Base-by-base conservation (phyloP, 2,797 vertebrate species). In the Discoglossus pictus region DNA sequence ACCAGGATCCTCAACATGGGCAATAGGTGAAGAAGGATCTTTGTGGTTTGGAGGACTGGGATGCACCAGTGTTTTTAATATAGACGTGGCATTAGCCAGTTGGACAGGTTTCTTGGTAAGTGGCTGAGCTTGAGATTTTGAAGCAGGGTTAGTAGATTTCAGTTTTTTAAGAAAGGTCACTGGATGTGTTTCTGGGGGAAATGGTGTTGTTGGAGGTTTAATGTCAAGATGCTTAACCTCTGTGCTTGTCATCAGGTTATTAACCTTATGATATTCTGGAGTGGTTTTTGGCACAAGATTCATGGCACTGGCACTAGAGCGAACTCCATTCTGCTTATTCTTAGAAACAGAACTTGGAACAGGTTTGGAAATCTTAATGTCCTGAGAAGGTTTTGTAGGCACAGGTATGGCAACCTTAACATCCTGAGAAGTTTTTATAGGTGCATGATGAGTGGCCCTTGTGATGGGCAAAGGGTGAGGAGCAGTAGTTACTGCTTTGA, bases 41-140 rank as follows among this genome's bases (percentile, higher is more conserved):
- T 6, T 21, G 15, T 25, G 65, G 15, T 0, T 82, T 75, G 68
- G 46, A 11, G 48, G 74, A 72, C 63, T 80, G 21, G 61, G 73
- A 27, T 39, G 1, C 0, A 16, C 36, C 4, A 73, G 1, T 47
- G 21, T 0, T 25, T 2, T 0, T 17, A n/a, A n/a, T n/a, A n/a
- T n/a, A n/a, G n/a, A n/a, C n/a, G n/a, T n/a, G n/a, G n/a, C n/a
- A n/a, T n/a, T n/a, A n/a, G n/a, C n/a, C 61, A 6, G 73, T 27
- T 2, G 74, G 51, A 4, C 67, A 46, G 4, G 56, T 13, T 1
- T 70, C 58, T 7, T 81, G 67, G 0, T 73, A 20, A 0, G 59
- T 25, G 12, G 61, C n/a, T 0, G 64, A 27, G 31, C 1, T 60
- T 58, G 3, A 20, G 46, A n/a, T 0, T 12, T 7, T 0, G 11